Conservation (phyloP, 37 sponge, comb jelly and placozoan species). For the Chondrosia reniformis region DNA sequence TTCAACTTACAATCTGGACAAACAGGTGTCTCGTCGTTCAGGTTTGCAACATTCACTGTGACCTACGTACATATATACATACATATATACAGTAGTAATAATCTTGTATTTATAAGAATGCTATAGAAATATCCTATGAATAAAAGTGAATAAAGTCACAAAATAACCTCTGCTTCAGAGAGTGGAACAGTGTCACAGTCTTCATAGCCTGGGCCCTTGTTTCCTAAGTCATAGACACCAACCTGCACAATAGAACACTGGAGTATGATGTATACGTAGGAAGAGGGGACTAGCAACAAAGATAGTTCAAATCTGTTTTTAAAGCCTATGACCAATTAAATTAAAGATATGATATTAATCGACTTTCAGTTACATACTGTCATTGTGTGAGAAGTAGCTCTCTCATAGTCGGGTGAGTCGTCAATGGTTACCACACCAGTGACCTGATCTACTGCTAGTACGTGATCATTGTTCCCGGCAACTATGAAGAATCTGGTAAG, state of each 20-base stretch:
- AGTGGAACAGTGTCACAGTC: too few relatives aligned
- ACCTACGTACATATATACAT: too few relatives aligned
- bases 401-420: slow-evolving; percentile 14
- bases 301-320: too few relatives aligned
- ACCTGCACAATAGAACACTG: neutral
- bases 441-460: neutral
- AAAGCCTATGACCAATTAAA: too few relatives aligned
- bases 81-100: too few relatives aligned
- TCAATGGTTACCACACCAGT: slow-evolving; percentile 7
- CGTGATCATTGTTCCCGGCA: slow-evolving; percentile 12
- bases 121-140: too few relatives aligned
- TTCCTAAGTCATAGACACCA: slow-evolving; percentile 8
- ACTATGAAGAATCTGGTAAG: slow-evolving; percentile 12
- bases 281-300: too few relatives aligned
- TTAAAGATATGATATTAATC: too few relatives aligned
- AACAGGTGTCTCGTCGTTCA: slow-evolving; percentile 1
- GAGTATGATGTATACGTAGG: neutral
- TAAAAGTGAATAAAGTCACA: too few relatives aligned
- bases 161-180: too few relatives aligned
- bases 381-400: neutral
- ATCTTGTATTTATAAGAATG: too few relatives aligned
- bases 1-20: slow-evolving; percentile 15
- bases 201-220: neutral
- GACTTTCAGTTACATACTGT: too few relatives aligned
- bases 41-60: slow-evolving; percentile 1